Base-by-base conservation (phyloP, 2,888 invertebrate species). In the Tuta absoluta region DNA sequence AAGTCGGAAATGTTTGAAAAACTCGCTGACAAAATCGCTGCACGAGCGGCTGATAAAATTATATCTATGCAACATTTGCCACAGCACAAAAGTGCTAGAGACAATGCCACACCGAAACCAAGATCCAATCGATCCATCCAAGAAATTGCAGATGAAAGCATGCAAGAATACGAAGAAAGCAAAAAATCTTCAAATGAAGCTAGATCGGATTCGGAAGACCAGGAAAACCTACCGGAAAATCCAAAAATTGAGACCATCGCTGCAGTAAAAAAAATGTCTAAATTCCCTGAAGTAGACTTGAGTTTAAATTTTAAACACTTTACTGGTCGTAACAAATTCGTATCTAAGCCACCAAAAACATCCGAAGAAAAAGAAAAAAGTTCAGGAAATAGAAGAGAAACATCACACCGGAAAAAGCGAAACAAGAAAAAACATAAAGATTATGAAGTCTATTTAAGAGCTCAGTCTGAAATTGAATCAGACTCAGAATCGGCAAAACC, bases 11-110 rank as follows among this genome's bases (percentile, higher is more conserved):
- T 74, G 61, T 78, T 83, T 58, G 73, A 78, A n/a, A 66, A 75
- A 61, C 60, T 83, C 0, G 76, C 75, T 0, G 77, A 80, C 12
- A 72, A 73, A 61, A 77, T 83, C 45, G 82, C 81, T 10, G 74
- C 79, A 0, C 80, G 73, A 69, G 78, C 82, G 2, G 78, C 73
- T 4, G 68, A 71, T 51, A 79, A 75, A 69, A 72, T 83, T 0
- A 68, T 67, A 48, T 63, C 71, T 4, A 64, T 73, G 7, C 71
- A 71, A 45, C 33, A 23, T 24, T 37, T 58, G 33, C 41, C 57
- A 62, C 23, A 61, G 17, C 24, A 51, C 51, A 56, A 24, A 0
- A 10, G 58, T 17, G 11, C 21, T 48, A 11, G 12, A 45, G n/a
- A 21, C 51, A 14, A 53, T 19, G 51, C 14, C 23, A 12, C 45